These are phyloP conservation scores for Heliconius melpomene DNA, from an alignment of 1,140 invertebrate genomes.

Conservation along the genomic window DNA sequence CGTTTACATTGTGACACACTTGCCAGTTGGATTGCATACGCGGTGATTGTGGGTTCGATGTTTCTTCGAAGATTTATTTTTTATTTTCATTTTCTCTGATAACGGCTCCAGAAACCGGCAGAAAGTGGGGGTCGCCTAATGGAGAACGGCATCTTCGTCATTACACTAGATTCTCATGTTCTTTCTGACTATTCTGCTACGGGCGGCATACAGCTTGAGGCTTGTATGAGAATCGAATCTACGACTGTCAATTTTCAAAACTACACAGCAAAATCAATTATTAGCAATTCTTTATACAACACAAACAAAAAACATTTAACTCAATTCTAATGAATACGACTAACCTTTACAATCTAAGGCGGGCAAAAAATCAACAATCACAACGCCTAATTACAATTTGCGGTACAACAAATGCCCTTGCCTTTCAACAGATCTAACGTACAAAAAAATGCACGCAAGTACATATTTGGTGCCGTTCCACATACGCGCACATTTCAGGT, in stretches of 20 bases:
- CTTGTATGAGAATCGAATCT: too few relatives aligned
- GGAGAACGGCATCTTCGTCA: too few relatives aligned
- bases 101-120: too few relatives aligned
- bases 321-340: slow-evolving; percentile 2
- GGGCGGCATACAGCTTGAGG: too few relatives aligned
- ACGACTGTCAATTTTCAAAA: too few relatives aligned
- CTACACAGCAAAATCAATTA: not conserved
- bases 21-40: too few relatives aligned
- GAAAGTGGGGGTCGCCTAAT: too few relatives aligned
- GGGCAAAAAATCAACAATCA: slow-evolving; percentile 14
- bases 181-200: too few relatives aligned
- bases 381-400: slow-evolving; percentile 7
- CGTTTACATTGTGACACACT: too few relatives aligned
- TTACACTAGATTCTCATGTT: too few relatives aligned
- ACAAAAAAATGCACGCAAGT: not conserved
- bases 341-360: slow-evolving; percentile 13
- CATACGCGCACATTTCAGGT: not conserved
- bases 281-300: not conserved
- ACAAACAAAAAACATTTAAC: slow-evolving; percentile 2
- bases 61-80: not conserved
- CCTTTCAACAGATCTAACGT: slow-evolving; percentile 1
- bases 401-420: slow-evolving; percentile 10
- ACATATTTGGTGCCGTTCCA: slow-evolving; percentile 5
- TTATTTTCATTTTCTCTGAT: too few relatives aligned
- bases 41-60: not conserved